Conservation (phyloP, 2,888 invertebrate genomes). For the Acronicta alni region DNA sequence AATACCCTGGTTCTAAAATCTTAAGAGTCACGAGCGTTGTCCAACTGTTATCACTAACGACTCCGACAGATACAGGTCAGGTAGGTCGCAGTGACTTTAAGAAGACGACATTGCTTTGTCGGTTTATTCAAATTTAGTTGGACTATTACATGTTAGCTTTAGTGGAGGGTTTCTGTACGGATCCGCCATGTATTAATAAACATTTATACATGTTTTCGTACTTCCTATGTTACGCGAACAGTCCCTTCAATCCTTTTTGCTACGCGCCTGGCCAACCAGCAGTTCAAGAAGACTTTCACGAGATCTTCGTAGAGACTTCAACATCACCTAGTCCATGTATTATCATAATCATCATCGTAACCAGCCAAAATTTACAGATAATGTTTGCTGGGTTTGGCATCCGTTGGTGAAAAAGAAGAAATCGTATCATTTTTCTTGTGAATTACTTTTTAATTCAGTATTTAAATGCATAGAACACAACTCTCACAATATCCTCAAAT, state of each 20-base stretch:
- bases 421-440: background rate
- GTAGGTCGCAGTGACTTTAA: too few relatives aligned
- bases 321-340: slow-evolving; percentile 93
- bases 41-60: background rate
- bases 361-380: too few relatives aligned
- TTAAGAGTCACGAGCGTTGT: too few relatives aligned
- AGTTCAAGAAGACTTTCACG: slow-evolving; percentile 99
- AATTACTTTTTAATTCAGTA: slow-evolving; percentile 1
- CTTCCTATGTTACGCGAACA: slow-evolving; percentile 99
- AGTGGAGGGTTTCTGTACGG: slow-evolving; percentile 98
- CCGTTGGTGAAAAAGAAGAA: background rate
- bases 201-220: slow-evolving; percentile 98
- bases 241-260: slow-evolving; percentile 99
- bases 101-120: too few relatives aligned
- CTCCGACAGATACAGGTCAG: too few relatives aligned
- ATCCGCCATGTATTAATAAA: slow-evolving; percentile 96
- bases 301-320: slow-evolving; percentile 98
- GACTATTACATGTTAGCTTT: slow-evolving; percentile 99
- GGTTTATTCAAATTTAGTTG: too few relatives aligned
- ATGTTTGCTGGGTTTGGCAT: too few relatives aligned
- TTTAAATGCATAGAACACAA: slow-evolving; percentile 20
- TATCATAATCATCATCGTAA: too few relatives aligned
- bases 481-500: slow-evolving; percentile 36
- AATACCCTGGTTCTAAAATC: background rate
- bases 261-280: slow-evolving; percentile 99